Percentiles rank a stretch among this genome's conserved stretches.
phyloP scores from a whole-genome alignment of 2,113 vertebrate genomes.

The Hemichromis elongatus region DNA sequence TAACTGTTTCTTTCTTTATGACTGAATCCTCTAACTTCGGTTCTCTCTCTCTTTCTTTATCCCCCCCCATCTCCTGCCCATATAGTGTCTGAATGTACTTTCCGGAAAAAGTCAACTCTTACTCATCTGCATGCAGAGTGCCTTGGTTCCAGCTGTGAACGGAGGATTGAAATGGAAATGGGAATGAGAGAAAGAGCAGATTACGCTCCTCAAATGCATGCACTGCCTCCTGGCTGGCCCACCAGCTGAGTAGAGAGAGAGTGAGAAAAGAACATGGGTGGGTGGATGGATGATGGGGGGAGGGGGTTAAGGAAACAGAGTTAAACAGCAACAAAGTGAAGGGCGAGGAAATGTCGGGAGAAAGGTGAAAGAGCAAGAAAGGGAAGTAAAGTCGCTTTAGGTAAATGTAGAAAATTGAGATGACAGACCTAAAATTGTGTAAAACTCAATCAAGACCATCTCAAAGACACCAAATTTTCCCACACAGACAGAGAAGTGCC shows the following conservation, averaged over 20 bases:
- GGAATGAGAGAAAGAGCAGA: constrained; percentile 46
- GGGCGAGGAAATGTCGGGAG: not conserved
- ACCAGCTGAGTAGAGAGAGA: constrained; percentile 32
- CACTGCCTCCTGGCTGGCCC: constrained; percentile 47
- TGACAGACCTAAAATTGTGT: not conserved
- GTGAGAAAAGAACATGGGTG: not conserved
- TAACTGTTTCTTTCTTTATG: constrained; percentile 25
- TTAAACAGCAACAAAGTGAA: constrained; percentile 17
- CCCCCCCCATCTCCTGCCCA: not conserved
- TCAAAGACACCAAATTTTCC: not conserved
- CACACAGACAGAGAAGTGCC: not conserved
- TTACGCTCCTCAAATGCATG: constrained; percentile 43
- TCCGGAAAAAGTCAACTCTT: constrained; percentile 10
- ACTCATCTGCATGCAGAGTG: constrained; percentile 66
- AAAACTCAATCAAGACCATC: not conserved
- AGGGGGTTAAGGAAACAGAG: not conserved
- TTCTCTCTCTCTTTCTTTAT: not conserved
- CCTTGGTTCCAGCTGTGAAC: constrained; percentile 68
- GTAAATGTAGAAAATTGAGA: not conserved
- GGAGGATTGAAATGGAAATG: constrained; percentile 76
- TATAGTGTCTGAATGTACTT: constrained; percentile 6
- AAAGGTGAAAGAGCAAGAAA: not conserved
- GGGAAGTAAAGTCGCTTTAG: not conserved
- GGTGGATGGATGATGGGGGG: not conserved
- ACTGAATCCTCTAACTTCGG: not conserved